Percentiles rank a stretch among this genome's conserved stretches.
phyloP scores from a whole-genome alignment of 2,113 vertebrate genomes.

The Eurystomus gularis region DNA sequence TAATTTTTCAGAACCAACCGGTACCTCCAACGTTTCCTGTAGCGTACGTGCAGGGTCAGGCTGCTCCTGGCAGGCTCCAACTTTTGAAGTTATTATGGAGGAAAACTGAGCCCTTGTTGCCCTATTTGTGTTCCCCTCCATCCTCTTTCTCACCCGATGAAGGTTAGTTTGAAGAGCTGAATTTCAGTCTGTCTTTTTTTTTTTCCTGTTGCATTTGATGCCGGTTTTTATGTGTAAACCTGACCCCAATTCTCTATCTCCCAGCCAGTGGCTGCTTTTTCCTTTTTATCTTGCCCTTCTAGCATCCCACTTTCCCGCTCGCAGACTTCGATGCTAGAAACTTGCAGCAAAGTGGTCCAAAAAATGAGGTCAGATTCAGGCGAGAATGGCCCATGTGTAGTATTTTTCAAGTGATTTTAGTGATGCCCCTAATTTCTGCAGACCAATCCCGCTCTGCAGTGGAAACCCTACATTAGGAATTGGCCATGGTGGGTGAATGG shows the following conservation, averaged over 20 bases:
- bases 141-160: not conserved
- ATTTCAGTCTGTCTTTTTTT: not conserved
- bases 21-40: not conserved
- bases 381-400: too few species aligned
- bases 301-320: not conserved
- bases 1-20: not conserved
- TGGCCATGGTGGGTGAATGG: accelerated
- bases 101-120: not conserved
- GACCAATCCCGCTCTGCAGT: not conserved
- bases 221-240: not conserved
- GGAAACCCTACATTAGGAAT: not conserved
- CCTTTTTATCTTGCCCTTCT: not conserved
- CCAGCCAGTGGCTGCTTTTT: not conserved
- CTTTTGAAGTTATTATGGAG: not conserved
- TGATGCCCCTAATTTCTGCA: not conserved
- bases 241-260: not conserved
- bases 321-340: not conserved
- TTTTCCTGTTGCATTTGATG: not conserved
- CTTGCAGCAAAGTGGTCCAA: not conserved
- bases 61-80: not conserved
- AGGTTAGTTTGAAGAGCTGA: not conserved
- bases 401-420: not conserved
- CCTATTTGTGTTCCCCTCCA: not conserved
- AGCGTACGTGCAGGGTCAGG: not conserved
- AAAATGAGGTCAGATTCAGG: not conserved